Evolutionary conservation across 2,113 vertebrate genomes (phyloP).

Genomic region (Erpornis zantholeuca): DNA sequence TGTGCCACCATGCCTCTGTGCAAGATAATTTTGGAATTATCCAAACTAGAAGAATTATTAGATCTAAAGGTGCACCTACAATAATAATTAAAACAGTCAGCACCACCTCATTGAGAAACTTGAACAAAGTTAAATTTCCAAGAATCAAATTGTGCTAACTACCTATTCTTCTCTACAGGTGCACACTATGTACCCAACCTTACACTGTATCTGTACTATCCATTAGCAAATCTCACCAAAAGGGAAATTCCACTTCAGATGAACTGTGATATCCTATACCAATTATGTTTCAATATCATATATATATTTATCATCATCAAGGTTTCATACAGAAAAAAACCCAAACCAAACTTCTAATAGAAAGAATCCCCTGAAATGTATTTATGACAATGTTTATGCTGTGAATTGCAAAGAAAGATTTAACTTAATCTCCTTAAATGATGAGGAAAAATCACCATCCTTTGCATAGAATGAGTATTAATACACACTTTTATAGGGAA

Average conservation of each 20-base stretch:
- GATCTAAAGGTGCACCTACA: background rate
- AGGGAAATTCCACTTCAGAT: background rate
- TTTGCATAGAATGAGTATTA: background rate
- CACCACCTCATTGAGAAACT: background rate
- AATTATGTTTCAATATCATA: background rate
- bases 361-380: background rate
- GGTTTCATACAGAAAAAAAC: background rate
- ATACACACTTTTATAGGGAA: background rate
- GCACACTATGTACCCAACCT: background rate
- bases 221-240: background rate
- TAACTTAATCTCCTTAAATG: background rate
- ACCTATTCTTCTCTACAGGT: background rate
- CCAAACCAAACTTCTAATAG: background rate
- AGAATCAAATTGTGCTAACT: background rate
- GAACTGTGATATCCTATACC: background rate
- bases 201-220: background rate
- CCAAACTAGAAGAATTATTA: background rate
- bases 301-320: background rate
- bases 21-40: background rate
- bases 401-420: background rate
- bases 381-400: background rate
- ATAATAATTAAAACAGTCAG: background rate
- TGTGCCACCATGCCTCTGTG: background rate
- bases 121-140: background rate
- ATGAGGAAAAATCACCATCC: background rate